Conservation (phyloP, 53 echinoderm and acorn worm species). For the Astropecten irregularis region DNA sequence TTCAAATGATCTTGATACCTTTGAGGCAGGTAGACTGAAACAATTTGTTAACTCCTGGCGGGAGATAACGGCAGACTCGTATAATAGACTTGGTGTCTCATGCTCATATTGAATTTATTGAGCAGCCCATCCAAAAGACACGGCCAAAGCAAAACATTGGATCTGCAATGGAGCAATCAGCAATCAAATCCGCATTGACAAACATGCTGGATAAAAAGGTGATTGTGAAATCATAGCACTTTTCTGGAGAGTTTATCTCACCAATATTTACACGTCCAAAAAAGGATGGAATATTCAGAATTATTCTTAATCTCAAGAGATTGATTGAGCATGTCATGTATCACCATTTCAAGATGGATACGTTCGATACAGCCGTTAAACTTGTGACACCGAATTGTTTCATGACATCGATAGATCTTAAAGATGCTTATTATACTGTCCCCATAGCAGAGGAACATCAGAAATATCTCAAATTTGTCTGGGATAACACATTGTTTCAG, state of each 20-base stretch:
- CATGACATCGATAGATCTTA: too few relatives aligned
- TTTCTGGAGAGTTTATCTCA: conserved; percentile 29
- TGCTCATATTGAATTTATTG: conserved; percentile 46
- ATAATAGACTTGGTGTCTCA: conserved; percentile 31
- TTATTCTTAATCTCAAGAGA: conserved; percentile 47
- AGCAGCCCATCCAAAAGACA: conserved; percentile 6
- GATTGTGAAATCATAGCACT: conserved; percentile 17
- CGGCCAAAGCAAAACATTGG: background rate
- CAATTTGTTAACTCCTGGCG: conserved; percentile 35
- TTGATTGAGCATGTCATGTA: too few relatives aligned
- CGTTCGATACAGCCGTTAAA: conserved; percentile 32
- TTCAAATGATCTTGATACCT: background rate
- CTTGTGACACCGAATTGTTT: conserved; percentile 15
- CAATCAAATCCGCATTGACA: conserved; percentile 24
- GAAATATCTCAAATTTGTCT: conserved; percentile 36
- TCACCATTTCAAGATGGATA: conserved; percentile 58
- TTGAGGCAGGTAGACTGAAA: conserved; percentile 59
- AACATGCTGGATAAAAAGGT: conserved; percentile 49
- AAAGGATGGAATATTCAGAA: conserved; percentile 52
- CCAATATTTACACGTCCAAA: conserved; percentile 32
- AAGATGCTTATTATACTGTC: conserved; percentile 32
- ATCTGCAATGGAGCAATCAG: background rate
- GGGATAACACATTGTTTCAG: background rate
- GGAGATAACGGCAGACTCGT: conserved; percentile 36
- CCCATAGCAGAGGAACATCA: conserved; percentile 44